These are phyloP conservation scores for Anoplophora glabripennis DNA, from an alignment of 1,140 invertebrate species.

Conservation along the genomic window DNA sequence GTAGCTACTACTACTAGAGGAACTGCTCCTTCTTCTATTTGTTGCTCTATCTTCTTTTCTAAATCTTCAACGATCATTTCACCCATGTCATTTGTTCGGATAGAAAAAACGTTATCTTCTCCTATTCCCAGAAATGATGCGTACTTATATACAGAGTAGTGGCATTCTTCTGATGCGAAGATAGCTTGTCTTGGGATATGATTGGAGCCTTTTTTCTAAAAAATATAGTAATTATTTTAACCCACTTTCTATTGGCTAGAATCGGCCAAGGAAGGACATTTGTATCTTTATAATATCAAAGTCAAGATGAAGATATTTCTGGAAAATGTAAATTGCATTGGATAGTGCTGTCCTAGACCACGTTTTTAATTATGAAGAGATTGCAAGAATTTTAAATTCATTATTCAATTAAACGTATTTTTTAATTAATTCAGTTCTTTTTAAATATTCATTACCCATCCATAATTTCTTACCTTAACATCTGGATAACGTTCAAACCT, in stretches of 20 bases:
- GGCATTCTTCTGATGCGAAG: slow-evolving; percentile 61
- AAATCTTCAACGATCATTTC: slow-evolving; percentile 58
- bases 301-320: no score
- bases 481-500: slow-evolving; percentile 57
- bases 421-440: no score
- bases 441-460: no score
- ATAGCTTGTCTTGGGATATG: slow-evolving; percentile 46
- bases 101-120: slow-evolving; percentile 45
- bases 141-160: slow-evolving; percentile 66
- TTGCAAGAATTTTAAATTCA: no score
- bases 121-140: slow-evolving; percentile 53
- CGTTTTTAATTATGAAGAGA: no score
- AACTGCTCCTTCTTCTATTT: slow-evolving; percentile 48
- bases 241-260: no score
- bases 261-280: no score
- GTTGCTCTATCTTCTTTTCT: slow-evolving; percentile 51
- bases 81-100: slow-evolving; percentile 51
- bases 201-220: slow-evolving; percentile 41
- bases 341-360: no score
- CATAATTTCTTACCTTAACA: slow-evolving; percentile 57
- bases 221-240: no score
- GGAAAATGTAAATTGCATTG: no score
- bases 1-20: slow-evolving; percentile 64
- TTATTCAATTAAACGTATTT: no score
- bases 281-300: no score